phyloP scores from a whole-genome alignment of 2,113 vertebrate species.

The Mobula birostris region DNA sequence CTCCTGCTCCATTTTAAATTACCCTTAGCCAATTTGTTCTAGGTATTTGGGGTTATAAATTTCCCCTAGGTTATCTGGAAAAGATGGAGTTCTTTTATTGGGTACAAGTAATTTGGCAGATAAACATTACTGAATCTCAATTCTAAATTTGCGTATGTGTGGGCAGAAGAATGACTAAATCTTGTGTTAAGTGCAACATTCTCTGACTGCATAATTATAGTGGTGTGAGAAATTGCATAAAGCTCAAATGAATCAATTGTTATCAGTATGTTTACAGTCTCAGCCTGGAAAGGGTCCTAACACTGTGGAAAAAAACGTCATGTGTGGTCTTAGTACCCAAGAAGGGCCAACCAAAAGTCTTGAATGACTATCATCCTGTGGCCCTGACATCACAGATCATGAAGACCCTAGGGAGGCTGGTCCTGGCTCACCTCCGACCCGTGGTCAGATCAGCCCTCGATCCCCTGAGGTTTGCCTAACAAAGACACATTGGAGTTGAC shows the following conservation, averaged over 20 bases:
- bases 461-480: no score
- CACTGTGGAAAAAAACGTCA: no score
- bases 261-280: not conserved
- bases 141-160: slow-evolving; percentile 20
- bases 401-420: no score
- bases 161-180: not conserved
- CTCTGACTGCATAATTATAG: not conserved
- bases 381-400: no score
- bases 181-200: not conserved
- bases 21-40: not conserved
- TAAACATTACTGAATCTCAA: not conserved
- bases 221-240: not conserved
- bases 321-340: no score
- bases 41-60: not conserved
- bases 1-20: not conserved
- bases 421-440: no score
- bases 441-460: no score
- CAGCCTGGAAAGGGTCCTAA: no score
- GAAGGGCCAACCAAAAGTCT: no score
- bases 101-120: not conserved
- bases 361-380: no score
- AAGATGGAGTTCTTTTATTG: not conserved
- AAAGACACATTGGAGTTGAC: no score
- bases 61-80: not conserved
- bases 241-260: not conserved